Evolutionary conservation across 30 jellyfish, hydroid and myxozoan species (phyloP).

Genomic region (Cassiopea xamachana): DNA sequence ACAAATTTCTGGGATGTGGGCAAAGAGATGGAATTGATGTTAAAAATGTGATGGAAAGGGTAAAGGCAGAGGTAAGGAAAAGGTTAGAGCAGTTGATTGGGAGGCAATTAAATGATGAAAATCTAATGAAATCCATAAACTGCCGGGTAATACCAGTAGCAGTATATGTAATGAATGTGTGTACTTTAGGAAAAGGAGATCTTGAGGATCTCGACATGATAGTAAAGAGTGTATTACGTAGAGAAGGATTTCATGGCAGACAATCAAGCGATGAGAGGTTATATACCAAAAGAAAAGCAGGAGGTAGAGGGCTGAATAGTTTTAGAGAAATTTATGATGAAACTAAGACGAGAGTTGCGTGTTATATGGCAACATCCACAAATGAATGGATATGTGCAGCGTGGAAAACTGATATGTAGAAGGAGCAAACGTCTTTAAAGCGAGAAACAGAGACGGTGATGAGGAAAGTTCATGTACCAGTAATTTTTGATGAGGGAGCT

Average conservation of each 20-base stretch:
- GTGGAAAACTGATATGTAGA: background rate
- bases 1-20: no score
- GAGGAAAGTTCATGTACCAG: background rate
- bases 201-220: no score
- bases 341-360: constrained; percentile 11
- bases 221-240: no score
- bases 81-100: no score
- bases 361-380: constrained; percentile 3
- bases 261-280: constrained; percentile 5
- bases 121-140: no score
- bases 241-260: constrained; percentile 4
- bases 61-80: no score
- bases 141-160: no score
- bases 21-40: no score
- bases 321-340: constrained; percentile 1
- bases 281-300: background rate
- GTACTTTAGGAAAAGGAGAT: no score
- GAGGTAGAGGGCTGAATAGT: constrained; percentile 9
- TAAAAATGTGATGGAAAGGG: no score
- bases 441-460: background rate
- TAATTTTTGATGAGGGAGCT: background rate
- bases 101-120: no score
- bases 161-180: no score
- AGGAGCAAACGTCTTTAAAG: background rate
- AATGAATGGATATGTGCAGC: constrained; percentile 9